A percentile compares a stretch with the other conserved stretches of the same genome.
phyloP scores from a whole-genome alignment of 2,113 vertebrate genomes.

The Peromyscus polionotus region DNA sequence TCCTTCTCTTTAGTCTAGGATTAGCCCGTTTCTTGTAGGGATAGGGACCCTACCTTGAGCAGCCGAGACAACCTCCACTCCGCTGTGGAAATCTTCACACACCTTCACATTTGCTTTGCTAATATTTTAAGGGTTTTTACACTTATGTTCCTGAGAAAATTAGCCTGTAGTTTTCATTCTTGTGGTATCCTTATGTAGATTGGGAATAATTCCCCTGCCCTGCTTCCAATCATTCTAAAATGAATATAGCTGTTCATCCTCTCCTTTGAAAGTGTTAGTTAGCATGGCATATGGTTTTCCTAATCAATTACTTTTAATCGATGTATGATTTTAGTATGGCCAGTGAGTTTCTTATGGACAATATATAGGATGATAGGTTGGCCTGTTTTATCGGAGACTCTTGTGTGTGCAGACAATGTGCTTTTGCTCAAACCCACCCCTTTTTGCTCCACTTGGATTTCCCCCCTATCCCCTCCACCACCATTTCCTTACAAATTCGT shows the following conservation, averaged over 20 bases:
- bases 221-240: neutral
- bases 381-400: neutral
- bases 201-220: neutral
- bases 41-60: neutral
- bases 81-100: neutral
- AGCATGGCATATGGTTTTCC: neutral
- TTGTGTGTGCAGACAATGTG: too few relatives aligned
- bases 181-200: neutral
- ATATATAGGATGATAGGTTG: neutral
- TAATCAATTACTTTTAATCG: neutral
- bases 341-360: neutral
- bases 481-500: neutral
- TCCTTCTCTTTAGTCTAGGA: neutral
- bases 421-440: neutral
- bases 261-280: neutral
- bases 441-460: neutral
- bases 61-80: neutral
- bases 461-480: neutral
- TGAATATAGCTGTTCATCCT: neutral
- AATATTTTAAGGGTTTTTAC: neutral
- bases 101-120: neutral
- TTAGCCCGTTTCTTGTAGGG: neutral
- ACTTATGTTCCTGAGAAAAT: neutral
- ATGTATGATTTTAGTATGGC: neutral
- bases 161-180: neutral